Evolutionary conservation across 2,797 vertebrate species (phyloP).

Genomic region (Pipistrellus nathusii): DNA sequence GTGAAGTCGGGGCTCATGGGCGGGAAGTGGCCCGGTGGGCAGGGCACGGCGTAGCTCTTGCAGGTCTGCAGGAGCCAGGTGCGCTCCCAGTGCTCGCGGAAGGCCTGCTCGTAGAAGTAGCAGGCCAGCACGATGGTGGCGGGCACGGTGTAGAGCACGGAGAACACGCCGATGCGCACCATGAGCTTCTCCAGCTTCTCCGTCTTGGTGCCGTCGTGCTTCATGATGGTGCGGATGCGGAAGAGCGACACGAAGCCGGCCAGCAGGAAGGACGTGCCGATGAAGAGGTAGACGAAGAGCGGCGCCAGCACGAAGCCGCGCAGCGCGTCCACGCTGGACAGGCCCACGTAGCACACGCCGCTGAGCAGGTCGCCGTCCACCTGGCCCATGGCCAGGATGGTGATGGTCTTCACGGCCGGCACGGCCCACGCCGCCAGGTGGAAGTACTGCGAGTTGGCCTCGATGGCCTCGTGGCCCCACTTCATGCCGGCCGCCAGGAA

Average conservation of each 20-base stretch:
- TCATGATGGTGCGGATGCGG: slow-evolving; percentile 99
- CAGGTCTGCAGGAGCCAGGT: slow-evolving; percentile 95
- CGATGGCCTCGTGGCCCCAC: slow-evolving; percentile 99
- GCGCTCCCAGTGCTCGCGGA: slow-evolving; percentile 97
- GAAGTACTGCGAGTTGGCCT: slow-evolving; percentile 99
- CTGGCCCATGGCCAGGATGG: slow-evolving; percentile 97
- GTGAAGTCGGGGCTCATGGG: slow-evolving; percentile 94
- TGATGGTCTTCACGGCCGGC: slow-evolving; percentile 98
- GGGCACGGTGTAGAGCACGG: slow-evolving; percentile 97
- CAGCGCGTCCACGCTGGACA: slow-evolving; percentile 95
- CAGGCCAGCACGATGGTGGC: slow-evolving; percentile 98
- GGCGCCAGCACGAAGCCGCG: slow-evolving; percentile 97
- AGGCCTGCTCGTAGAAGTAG: slow-evolving; percentile 99
- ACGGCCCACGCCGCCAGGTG: slow-evolving; percentile 98
- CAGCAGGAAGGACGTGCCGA: slow-evolving; percentile 99
- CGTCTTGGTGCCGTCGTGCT: slow-evolving; percentile 98
- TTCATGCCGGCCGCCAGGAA: slow-evolving; percentile 98
- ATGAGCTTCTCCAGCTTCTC: slow-evolving; percentile 99
- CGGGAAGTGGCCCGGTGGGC: slow-evolving; percentile 89
- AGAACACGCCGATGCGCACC: slow-evolving; percentile 98
- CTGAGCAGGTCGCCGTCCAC: slow-evolving; percentile 98
- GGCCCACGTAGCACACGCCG: slow-evolving; percentile 97
- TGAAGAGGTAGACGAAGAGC: slow-evolving; percentile 98
- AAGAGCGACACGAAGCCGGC: slow-evolving; percentile 98
- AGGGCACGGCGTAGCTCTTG: slow-evolving; percentile 92